Percentiles rank a stretch among this genome's conserved stretches.
These are phyloP conservation scores for Alligator sinensis DNA, from an alignment of 2,113 vertebrate genomes.

Conservation along the genomic window DNA sequence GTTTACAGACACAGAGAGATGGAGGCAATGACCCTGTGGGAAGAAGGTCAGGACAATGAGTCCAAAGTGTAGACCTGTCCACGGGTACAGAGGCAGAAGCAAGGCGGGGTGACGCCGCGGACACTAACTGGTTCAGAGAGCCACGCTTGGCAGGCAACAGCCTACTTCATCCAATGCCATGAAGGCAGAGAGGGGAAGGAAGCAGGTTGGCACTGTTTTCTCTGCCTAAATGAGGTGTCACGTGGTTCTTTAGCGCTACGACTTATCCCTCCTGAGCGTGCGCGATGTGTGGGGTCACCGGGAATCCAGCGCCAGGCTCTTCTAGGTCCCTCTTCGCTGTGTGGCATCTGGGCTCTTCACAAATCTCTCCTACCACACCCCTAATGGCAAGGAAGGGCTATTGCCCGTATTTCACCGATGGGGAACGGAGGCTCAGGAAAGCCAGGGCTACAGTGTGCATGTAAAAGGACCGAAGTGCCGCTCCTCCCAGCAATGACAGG, in stretches of 20 bases:
- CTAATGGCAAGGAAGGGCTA: neutral
- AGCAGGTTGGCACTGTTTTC: neutral
- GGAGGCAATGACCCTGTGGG: neutral
- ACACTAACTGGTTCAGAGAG: too few species aligned
- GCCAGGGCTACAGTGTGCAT: neutral
- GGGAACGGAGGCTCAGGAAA: neutral
- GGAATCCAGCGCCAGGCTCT: neutral
- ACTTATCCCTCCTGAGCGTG: neutral
- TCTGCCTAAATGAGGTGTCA: neutral
- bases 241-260: neutral
- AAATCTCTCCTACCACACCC: neutral
- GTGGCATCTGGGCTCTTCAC: neutral
- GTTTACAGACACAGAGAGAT: neutral
- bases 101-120: too few species aligned
- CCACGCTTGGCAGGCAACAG: too few species aligned
- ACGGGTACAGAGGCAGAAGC: too few species aligned
- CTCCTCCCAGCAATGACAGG: neutral
- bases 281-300: neutral
- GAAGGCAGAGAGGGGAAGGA: neutral
- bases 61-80: too few species aligned
- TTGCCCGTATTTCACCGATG: neutral
- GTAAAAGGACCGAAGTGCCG: neutral
- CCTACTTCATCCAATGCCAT: too few species aligned
- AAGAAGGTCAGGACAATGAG: neutral
- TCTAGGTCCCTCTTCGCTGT: neutral